Percentiles rank a stretch among this genome's conserved stretches.
Evolutionary conservation across 2,888 invertebrate genomes (phyloP).

Genomic region (Drosophila borealis): DNA sequence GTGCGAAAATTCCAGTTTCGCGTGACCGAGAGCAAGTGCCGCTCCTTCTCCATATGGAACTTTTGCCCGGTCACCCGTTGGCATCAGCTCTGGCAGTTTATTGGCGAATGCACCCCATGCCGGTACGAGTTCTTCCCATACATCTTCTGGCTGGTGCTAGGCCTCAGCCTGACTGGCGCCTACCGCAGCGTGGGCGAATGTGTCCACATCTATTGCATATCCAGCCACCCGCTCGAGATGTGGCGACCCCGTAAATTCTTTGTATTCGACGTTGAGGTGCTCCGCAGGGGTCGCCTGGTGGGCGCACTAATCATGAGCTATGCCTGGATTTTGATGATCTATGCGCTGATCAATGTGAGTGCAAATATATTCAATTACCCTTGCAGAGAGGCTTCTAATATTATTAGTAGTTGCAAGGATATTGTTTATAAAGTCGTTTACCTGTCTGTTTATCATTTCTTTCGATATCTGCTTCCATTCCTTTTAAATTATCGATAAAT

Average conservation of each 20-base stretch:
- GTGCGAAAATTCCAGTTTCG: constrained; percentile 1
- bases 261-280: neutral
- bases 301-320: constrained; percentile 18
- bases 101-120: constrained; percentile 9
- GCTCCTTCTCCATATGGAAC: constrained; percentile 34
- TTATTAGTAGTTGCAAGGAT: too few species aligned
- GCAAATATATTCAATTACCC: too few species aligned
- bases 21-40: neutral
- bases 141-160: constrained; percentile 40
- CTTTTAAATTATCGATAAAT: too few species aligned
- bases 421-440: too few species aligned
- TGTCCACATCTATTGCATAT: neutral
- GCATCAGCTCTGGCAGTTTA: neutral
- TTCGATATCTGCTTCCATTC: too few species aligned
- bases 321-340: constrained; percentile 49
- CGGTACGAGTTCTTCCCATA: constrained; percentile 35
- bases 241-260: constrained; percentile 37
- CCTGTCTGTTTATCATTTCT: too few species aligned
- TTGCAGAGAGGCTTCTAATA: too few species aligned
- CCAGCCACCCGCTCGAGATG: neutral
- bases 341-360: constrained; percentile 39
- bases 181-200: constrained; percentile 23
- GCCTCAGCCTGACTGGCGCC: constrained; percentile 21
- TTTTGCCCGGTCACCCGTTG: neutral
- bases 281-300: constrained; percentile 28